Evolutionary conservation across 2,113 vertebrate genomes (phyloP).

Genomic region (Baryphthengus martii): DNA sequence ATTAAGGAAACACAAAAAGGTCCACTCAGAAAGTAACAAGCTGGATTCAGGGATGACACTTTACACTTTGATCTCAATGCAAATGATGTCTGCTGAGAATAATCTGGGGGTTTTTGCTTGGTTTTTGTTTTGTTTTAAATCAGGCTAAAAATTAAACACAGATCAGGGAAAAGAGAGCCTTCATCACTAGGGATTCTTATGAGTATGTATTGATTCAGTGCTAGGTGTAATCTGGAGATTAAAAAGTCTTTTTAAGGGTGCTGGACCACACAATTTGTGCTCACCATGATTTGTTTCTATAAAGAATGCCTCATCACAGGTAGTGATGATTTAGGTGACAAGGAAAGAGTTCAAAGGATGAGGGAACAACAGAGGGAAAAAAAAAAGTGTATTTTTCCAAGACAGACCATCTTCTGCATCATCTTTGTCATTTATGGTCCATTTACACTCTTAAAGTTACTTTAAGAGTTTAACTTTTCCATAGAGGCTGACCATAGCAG

Average conservation of each 20-base stretch:
- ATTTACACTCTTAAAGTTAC: background rate
- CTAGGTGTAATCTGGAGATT: background rate
- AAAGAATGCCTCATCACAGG: background rate
- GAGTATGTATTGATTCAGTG: background rate
- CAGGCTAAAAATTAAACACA: background rate
- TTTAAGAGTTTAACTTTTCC: background rate
- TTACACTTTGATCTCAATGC: background rate
- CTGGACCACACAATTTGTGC: background rate
- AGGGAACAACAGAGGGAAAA: background rate
- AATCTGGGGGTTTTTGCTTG: too few relatives aligned
- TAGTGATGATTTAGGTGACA: background rate
- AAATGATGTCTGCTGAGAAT: background rate
- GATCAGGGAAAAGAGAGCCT: rapidly evolving
- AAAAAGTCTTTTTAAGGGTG: background rate
- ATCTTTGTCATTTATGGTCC: background rate
- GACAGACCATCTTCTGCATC: background rate
- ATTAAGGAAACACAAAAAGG: background rate
- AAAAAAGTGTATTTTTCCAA: background rate
- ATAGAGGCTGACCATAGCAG: background rate
- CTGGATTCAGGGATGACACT: background rate
- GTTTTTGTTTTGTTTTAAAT: too few relatives aligned
- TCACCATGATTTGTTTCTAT: background rate
- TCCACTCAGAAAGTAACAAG: background rate
- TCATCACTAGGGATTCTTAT: background rate
- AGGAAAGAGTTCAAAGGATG: background rate